phyloP scores from a whole-genome alignment of 2,888 invertebrate species.

The Temnothorax rugatulus region DNA sequence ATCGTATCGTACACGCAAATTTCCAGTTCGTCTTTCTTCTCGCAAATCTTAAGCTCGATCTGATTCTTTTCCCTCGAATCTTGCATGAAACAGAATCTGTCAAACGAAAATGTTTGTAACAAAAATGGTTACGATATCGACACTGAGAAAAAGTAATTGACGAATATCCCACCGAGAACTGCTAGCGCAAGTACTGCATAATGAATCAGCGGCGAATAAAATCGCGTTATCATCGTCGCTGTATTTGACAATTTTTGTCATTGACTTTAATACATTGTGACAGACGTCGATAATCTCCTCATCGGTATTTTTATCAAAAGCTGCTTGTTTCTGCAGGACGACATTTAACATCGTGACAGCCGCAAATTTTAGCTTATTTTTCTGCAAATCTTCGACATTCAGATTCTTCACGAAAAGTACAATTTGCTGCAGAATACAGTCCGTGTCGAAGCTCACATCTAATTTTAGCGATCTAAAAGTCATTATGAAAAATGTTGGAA shows the following conservation, averaged over 20 bases:
- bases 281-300: constrained; percentile 57
- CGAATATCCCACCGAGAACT: constrained; percentile 62
- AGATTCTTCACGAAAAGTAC: constrained; percentile 64
- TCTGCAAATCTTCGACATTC: constrained; percentile 41
- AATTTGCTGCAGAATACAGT: constrained; percentile 63
- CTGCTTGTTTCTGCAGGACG: constrained; percentile 47
- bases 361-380: constrained; percentile 55
- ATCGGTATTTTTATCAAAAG: constrained; percentile 21
- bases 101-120: neutral
- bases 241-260: constrained; percentile 65
- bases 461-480: constrained; percentile 64
- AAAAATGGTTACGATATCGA: neutral
- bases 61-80: neutral
- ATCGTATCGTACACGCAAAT: constrained; percentile 48
- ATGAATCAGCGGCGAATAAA: constrained; percentile 38
- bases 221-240: constrained; percentile 61
- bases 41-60: neutral
- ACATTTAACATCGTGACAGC: constrained; percentile 59
- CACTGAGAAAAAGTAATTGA: neutral
- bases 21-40: constrained; percentile 4
- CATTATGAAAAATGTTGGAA: neutral
- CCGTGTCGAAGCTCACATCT: constrained; percentile 48
- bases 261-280: constrained; percentile 58
- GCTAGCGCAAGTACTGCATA: constrained; percentile 66
- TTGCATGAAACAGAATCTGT: constrained; percentile 57